A percentile compares a stretch with the other conserved stretches of the same genome.
These are phyloP conservation scores for Mobula birostris DNA, from an alignment of 2,113 vertebrate species.

Conservation along the genomic window DNA sequence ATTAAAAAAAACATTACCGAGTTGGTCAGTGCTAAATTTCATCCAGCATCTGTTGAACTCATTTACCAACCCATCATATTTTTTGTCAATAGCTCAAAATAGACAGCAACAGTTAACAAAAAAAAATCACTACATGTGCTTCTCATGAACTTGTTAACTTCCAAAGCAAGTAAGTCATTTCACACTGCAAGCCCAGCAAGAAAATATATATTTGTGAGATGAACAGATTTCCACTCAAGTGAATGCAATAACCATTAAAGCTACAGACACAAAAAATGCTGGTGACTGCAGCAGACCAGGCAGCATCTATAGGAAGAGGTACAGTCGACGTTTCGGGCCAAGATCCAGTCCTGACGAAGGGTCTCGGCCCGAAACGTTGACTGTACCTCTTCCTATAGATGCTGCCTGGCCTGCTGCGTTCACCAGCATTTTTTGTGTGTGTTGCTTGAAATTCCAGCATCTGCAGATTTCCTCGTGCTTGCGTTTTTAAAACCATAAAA, in stretches of 20 bases:
- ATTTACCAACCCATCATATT: neutral
- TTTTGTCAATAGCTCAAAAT: neutral
- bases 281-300: too few species aligned
- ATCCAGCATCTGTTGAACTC: neutral
- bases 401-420: too few species aligned
- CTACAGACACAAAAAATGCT: too few species aligned
- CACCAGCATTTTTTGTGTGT: too few species aligned
- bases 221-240: neutral
- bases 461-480: too few species aligned
- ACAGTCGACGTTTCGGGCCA: too few species aligned
- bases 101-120: neutral
- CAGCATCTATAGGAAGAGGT: too few species aligned
- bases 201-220: neutral
- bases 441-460: too few species aligned
- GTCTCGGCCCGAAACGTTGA: too few species aligned
- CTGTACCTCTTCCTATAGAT: too few species aligned
- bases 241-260: neutral
- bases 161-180: neutral
- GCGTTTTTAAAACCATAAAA: neutral
- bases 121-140: neutral
- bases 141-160: neutral
- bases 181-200: neutral
- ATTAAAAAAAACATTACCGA: neutral
- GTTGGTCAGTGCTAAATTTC: neutral
- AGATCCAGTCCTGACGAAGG: too few species aligned